These are phyloP conservation scores for Oxyura jamaicensis DNA, from an alignment of 2,113 vertebrate genomes.

Conservation along the genomic window DNA sequence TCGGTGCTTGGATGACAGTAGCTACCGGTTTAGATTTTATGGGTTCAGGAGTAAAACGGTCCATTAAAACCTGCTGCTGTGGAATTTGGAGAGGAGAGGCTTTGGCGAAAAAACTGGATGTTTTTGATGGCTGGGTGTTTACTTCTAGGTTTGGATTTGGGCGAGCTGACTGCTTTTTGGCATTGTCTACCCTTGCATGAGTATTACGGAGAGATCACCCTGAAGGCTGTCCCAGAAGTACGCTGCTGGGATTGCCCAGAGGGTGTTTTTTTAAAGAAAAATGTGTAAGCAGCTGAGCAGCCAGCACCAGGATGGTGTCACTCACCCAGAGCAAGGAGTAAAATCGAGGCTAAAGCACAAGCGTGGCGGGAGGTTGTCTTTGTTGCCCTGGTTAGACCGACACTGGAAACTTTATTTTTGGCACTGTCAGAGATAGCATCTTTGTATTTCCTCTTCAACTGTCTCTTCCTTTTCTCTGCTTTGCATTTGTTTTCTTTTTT, in stretches of 20 bases:
- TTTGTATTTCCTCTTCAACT: neutral
- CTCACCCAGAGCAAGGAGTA: neutral
- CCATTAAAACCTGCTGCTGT: slow-evolving; percentile 25
- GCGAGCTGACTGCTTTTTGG: neutral
- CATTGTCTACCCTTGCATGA: slow-evolving; percentile 22
- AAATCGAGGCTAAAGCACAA: neutral
- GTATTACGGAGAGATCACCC: slow-evolving; percentile 9
- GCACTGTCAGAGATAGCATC: neutral
- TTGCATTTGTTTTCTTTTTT: neutral
- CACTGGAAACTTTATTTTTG: neutral
- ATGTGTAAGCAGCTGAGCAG: slow-evolving; percentile 1
- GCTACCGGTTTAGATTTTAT: slow-evolving; percentile 34
- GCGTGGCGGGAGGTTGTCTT: neutral
- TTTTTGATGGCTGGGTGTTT: slow-evolving; percentile 18
- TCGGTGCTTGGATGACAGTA: neutral
- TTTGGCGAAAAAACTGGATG: neutral
- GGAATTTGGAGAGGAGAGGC: slow-evolving; percentile 3
- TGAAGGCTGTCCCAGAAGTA: slow-evolving; percentile 23
- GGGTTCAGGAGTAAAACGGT: slow-evolving; percentile 36
- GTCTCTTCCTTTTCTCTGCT: neutral
- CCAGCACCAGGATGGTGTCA: neutral
- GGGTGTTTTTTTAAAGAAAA: slow-evolving; percentile 44
- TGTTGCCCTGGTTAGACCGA: neutral
- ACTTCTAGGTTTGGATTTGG: slow-evolving; percentile 16
- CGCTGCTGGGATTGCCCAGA: neutral